Percentiles rank a stretch among this genome's conserved stretches.
phyloP scores from a whole-genome alignment of 2,113 vertebrate species.

The Zosterops lateralis region DNA sequence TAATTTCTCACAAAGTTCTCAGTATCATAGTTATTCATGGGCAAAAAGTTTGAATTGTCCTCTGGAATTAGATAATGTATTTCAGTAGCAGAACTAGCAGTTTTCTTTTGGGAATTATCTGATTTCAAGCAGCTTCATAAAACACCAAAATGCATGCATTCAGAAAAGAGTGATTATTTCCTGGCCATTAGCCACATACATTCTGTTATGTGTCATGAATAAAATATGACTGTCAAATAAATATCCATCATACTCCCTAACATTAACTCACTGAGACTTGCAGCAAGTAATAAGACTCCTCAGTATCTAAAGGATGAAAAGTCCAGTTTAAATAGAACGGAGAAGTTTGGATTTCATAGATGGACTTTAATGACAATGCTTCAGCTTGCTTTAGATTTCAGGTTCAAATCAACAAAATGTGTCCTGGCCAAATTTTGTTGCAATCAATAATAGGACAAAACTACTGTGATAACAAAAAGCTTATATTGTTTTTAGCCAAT shows the following conservation, averaged over 20 bases:
- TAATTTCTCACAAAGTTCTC: not conserved
- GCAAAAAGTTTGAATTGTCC: not conserved
- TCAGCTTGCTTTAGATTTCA: not conserved
- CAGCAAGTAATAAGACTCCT: not conserved
- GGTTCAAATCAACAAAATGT: not conserved
- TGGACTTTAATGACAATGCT: not conserved
- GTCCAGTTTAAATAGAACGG: not conserved
- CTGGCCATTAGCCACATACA: not conserved
- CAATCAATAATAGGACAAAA: not conserved
- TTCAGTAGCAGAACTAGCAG: not conserved
- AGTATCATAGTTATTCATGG: not conserved
- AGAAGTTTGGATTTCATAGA: not conserved
- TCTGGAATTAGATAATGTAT: not conserved
- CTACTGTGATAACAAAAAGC: not conserved
- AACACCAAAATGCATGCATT: not conserved
- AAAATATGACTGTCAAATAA: conserved; percentile 1
- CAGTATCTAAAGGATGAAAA: not conserved
- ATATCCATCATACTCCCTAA: not conserved
- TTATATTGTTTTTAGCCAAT: not conserved
- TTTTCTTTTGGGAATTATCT: not conserved
- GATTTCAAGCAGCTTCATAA: not conserved
- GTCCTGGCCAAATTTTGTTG: not conserved
- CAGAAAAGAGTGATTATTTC: not conserved
- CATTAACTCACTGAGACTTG: not conserved
- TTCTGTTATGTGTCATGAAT: not conserved